Evolutionary conservation across 2,113 vertebrate genomes (phyloP).

Genomic region (Aplodontia rufa): DNA sequence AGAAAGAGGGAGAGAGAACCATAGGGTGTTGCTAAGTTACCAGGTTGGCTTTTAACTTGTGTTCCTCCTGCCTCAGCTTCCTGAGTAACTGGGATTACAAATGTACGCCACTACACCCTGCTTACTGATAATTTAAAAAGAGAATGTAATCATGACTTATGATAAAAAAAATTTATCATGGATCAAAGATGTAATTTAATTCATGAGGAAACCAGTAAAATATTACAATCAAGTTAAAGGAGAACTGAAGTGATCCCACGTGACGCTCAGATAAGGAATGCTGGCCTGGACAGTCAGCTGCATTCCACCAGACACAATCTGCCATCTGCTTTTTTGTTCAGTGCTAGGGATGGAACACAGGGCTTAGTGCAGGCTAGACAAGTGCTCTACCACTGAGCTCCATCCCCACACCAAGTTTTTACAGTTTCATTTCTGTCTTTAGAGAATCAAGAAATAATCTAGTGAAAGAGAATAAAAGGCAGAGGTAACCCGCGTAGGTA

Average conservation of each 20-base stretch:
- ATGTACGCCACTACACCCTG: neutral
- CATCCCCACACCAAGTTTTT: neutral
- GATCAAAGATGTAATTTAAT: constrained; percentile 25
- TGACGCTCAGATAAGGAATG: neutral
- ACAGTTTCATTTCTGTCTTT: neutral
- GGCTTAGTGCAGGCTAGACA: neutral
- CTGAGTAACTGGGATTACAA: neutral
- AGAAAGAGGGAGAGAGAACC: no score
- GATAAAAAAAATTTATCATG: constrained; percentile 1
- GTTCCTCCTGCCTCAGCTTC: neutral
- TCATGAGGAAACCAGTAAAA: constrained; percentile 2
- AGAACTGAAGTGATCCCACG: neutral
- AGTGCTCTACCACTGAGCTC: neutral
- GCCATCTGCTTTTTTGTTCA: neutral
- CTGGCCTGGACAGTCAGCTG: neutral
- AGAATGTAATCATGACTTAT: neutral
- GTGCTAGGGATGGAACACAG: neutral
- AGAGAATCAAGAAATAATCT: neutral
- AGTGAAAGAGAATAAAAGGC: neutral
- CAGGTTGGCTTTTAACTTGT: no score
- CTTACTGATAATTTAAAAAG: constrained; percentile 11
- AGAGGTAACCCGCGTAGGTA: neutral
- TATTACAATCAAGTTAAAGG: constrained; percentile 29
- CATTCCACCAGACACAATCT: neutral
- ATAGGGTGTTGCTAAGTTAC: neutral